Conservation (phyloP, 2,888 invertebrate genomes). For the Diploptera punctata region DNA sequence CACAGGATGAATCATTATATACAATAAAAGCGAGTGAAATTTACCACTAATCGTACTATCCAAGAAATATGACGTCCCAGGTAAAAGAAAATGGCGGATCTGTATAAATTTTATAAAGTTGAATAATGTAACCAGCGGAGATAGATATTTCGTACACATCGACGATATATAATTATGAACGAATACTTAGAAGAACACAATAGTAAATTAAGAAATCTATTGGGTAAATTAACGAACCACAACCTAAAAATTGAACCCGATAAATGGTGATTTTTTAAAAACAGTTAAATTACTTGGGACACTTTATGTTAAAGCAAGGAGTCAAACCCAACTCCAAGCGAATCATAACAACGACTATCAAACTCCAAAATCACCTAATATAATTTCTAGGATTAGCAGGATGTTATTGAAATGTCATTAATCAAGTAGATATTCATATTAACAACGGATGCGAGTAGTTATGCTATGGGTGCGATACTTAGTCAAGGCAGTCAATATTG, state of each 20-base stretch:
- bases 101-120: neutral
- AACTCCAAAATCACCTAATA: too few species aligned
- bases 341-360: too few species aligned
- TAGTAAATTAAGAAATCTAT: too few species aligned
- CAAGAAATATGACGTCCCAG: neutral
- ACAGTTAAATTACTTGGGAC: neutral
- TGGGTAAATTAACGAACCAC: too few species aligned
- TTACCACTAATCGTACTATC: neutral
- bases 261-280: slow-evolving; percentile 5
- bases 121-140: neutral
- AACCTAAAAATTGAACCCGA: too few species aligned
- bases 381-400: neutral
- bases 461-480: too few species aligned
- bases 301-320: neutral
- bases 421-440: too few species aligned
- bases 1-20: neutral
- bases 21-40: neutral
- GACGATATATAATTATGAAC: too few species aligned
- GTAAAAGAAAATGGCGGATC: neutral
- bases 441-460: too few species aligned
- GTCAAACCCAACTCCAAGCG: neutral
- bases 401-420: too few species aligned
- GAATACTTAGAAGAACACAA: too few species aligned
- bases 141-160: neutral
- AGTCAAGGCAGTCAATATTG: too few species aligned